Evolutionary conservation across 1,140 invertebrate species (phyloP).

Genomic region (Popillia japonica): DNA sequence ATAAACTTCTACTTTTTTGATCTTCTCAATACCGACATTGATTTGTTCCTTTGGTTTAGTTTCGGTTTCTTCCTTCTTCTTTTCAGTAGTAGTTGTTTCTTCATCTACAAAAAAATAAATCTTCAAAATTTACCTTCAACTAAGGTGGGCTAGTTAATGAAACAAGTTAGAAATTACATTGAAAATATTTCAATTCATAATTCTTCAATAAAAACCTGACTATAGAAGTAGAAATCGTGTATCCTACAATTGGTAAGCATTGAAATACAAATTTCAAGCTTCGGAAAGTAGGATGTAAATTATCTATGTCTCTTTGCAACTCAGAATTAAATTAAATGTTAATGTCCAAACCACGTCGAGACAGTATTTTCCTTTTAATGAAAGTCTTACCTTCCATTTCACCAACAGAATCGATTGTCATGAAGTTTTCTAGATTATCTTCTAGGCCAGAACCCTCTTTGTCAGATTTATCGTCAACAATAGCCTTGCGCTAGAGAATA

Average conservation of each 20-base stretch:
- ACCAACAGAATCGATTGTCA: slow-evolving; percentile 85
- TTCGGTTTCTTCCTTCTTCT: slow-evolving; percentile 62
- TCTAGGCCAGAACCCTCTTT: slow-evolving; percentile 67
- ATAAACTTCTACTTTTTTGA: slow-evolving; percentile 76
- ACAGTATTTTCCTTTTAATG: slow-evolving; percentile 38
- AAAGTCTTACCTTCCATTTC: slow-evolving; percentile 75
- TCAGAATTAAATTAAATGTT: slow-evolving; percentile 46
- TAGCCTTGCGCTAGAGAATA: slow-evolving; percentile 67
- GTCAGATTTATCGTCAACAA: slow-evolving; percentile 59
- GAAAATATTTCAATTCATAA: too few relatives aligned
- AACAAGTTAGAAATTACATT: slow-evolving; percentile 1
- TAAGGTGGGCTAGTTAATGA: neutral
- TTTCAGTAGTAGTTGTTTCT: slow-evolving; percentile 64
- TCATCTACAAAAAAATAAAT: slow-evolving; percentile 60
- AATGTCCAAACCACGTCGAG: slow-evolving; percentile 45
- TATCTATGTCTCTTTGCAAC: slow-evolving; percentile 48
- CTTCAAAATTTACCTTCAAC: too few relatives aligned
- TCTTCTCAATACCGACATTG: slow-evolving; percentile 78
- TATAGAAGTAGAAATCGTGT: too few relatives aligned
- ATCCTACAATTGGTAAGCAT: slow-evolving; percentile 41
- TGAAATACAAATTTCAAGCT: slow-evolving; percentile 34
- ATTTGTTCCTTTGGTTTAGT: slow-evolving; percentile 69
- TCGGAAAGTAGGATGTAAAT: slow-evolving; percentile 34
- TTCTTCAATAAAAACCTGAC: too few relatives aligned
- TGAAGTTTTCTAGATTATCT: slow-evolving; percentile 83